Conservation (phyloP, 2,113 vertebrate genomes). For the Clupea harengus region DNA sequence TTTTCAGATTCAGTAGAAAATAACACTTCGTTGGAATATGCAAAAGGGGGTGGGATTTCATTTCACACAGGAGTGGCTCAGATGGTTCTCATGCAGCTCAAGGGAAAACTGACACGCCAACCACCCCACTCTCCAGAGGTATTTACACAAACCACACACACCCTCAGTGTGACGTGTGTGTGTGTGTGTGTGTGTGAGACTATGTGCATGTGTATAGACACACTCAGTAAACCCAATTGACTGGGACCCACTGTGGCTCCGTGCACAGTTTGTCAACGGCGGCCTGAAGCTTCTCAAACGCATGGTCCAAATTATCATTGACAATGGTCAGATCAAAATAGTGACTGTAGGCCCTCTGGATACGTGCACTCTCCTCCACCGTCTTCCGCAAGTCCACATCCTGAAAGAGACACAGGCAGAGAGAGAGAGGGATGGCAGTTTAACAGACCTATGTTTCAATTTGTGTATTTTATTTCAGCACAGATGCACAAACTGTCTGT, state of each 20-base stretch:
- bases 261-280: slow-evolving; percentile 84
- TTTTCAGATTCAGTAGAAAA: slow-evolving; percentile 90
- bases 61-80: background rate
- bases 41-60: slow-evolving; percentile 24
- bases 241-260: slow-evolving; percentile 95
- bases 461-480: background rate
- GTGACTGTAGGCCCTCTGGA: slow-evolving; percentile 92
- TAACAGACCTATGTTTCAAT: background rate
- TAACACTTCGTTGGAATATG: slow-evolving; percentile 75
- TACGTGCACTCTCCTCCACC: slow-evolving; percentile 92
- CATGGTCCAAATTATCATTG: slow-evolving; percentile 95
- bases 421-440: background rate
- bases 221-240: slow-evolving; percentile 96
- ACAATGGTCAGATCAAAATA: slow-evolving; percentile 93
- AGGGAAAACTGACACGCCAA: slow-evolving; percentile 29
- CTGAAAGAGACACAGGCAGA: slow-evolving; percentile 60
- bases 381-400: slow-evolving; percentile 96
- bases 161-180: background rate
- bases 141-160: slow-evolving; percentile 32
- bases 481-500: no score
- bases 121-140: background rate
- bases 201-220: background rate
- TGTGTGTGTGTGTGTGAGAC: background rate
- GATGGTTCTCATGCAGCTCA: slow-evolving; percentile 25
- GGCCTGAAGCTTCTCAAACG: slow-evolving; percentile 88